These are phyloP conservation scores for Empidonax traillii DNA, from an alignment of 2,113 vertebrate genomes.

Conservation along the genomic window DNA sequence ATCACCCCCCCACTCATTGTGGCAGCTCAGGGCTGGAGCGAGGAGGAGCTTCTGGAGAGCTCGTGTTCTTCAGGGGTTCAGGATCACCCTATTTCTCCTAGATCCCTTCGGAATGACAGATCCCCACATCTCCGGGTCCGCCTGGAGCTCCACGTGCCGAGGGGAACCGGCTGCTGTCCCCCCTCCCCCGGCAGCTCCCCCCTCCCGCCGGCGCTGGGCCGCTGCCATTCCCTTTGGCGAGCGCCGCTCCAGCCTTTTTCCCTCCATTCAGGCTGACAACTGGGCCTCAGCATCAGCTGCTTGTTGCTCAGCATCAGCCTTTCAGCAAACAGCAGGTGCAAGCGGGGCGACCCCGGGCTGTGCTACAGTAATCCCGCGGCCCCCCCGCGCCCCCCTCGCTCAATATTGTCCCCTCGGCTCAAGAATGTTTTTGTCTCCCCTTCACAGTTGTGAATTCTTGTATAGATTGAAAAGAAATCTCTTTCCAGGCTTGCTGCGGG, in stretches of 20 bases:
- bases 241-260: not conserved
- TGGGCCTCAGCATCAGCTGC: conserved; percentile 62
- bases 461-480: conserved; percentile 29
- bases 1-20: not conserved
- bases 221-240: not conserved
- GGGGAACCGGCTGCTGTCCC: not conserved
- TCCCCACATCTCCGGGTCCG: not conserved
- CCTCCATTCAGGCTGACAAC: conserved; percentile 53
- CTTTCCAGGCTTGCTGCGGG: not conserved
- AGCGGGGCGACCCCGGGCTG: not conserved
- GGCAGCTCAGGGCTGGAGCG: not conserved
- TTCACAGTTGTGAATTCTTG: conserved; percentile 59
- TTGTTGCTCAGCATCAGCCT: conserved; percentile 54
- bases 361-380: conserved; percentile 38
- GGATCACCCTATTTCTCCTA: not conserved
- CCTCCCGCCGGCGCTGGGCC: not conserved
- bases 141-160: not conserved
- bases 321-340: conserved; percentile 69
- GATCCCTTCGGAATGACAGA: not conserved
- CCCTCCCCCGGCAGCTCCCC: not conserved
- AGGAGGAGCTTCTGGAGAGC: not conserved
- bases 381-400: not conserved
- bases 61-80: not conserved
- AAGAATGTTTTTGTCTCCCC: conserved; percentile 67
- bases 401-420: conserved; percentile 43